A percentile compares a stretch with the other conserved stretches of the same genome.
phyloP scores from a whole-genome alignment of 1,140 invertebrate species.

The Probaryconus sp. region DNA sequence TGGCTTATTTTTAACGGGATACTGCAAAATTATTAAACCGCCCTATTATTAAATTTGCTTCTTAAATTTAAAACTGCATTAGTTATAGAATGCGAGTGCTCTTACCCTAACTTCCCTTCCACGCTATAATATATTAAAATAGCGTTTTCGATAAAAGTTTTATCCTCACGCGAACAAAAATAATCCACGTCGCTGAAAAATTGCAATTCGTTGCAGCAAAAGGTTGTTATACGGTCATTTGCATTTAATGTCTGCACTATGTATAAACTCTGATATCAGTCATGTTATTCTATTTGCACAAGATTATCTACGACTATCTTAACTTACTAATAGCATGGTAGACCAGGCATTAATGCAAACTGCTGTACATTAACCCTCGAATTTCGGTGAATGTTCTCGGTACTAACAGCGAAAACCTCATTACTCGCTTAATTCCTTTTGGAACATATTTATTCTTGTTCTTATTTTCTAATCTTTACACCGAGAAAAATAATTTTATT shows the following conservation, averaged over 20 bases:
- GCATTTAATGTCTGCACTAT: slow-evolving; percentile 21
- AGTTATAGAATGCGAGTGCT: too few relatives aligned
- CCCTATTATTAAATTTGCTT: too few relatives aligned
- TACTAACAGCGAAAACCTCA: too few relatives aligned
- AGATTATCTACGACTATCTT: slow-evolving; percentile 24
- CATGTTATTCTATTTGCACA: slow-evolving; percentile 25
- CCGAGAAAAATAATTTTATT: too few relatives aligned
- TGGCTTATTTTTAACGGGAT: too few relatives aligned
- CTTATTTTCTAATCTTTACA: too few relatives aligned
- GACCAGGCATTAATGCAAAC: slow-evolving; percentile 18
- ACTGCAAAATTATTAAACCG: too few relatives aligned
- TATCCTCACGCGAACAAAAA: slow-evolving; percentile 28
- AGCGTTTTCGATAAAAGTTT: slow-evolving; percentile 13
- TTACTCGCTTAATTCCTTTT: too few relatives aligned
- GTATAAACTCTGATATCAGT: slow-evolving; percentile 9
- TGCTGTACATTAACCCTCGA: slow-evolving; percentile 5
- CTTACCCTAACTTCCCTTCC: too few relatives aligned
- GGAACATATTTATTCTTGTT: too few relatives aligned
- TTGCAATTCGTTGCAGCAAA: slow-evolving; percentile 11
- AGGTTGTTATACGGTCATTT: slow-evolving; percentile 20
- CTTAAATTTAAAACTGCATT: too few relatives aligned
- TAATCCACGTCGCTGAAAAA: slow-evolving; percentile 10
- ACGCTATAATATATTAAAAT: slow-evolving; percentile 14
- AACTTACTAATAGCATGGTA: slow-evolving; percentile 3
- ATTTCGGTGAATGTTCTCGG: too few relatives aligned